Conservation (phyloP, 2,797 vertebrate genomes). For the Eupleurogrammus muticus region DNA sequence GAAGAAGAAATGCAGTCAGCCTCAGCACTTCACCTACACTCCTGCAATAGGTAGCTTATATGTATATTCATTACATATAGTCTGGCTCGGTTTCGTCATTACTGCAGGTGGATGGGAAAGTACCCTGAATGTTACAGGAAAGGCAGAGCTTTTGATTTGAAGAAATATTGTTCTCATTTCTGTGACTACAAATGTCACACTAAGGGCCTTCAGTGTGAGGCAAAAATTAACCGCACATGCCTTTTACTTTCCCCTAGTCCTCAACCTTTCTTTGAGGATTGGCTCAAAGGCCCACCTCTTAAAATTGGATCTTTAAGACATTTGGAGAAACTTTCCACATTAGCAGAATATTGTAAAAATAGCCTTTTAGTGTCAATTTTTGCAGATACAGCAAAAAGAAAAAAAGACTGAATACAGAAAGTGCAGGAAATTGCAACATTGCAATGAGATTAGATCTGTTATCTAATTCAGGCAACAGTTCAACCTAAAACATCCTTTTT, state of each 20-base stretch:
- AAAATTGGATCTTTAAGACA: too few species aligned
- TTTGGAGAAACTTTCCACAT: too few species aligned
- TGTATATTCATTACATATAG: not conserved
- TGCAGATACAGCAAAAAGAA: too few species aligned
- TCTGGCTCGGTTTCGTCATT: slow-evolving; percentile 2
- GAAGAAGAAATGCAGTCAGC: slow-evolving; percentile 94
- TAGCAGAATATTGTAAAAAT: too few species aligned
- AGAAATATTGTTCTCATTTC: not conserved
- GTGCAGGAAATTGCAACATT: slow-evolving; percentile 27
- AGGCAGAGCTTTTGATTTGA: too few species aligned
- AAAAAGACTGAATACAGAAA: not conserved
- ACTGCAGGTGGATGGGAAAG: not conserved
- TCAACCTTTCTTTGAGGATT: too few species aligned
- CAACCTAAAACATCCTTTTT: slow-evolving; percentile 4
- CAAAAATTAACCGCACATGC: not conserved
- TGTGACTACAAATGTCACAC: not conserved
- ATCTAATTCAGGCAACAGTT: not conserved
- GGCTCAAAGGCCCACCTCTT: too few species aligned
- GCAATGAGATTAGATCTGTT: slow-evolving; percentile 16
- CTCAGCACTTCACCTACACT: slow-evolving; percentile 94
- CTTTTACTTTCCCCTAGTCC: too few species aligned
- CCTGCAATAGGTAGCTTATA: slow-evolving; percentile 77
- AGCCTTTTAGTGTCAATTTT: too few species aligned
- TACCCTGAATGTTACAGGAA: not conserved
- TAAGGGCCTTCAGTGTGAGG: not conserved